Conservation (phyloP, 30 jellyfish, hydroid and myxozoan genomes). For the Turritopsis dohrnii region DNA sequence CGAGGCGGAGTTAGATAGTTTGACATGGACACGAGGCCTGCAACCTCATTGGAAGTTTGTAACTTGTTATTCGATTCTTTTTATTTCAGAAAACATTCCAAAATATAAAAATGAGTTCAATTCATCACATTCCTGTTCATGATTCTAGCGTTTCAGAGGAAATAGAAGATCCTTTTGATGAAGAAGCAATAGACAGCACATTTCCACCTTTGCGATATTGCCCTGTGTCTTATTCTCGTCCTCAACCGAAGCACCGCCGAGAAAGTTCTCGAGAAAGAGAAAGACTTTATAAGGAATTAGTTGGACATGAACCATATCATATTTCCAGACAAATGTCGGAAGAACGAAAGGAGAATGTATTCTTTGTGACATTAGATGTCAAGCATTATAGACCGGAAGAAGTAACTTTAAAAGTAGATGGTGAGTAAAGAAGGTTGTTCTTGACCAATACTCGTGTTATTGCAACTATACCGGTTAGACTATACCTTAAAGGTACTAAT, state of each 20-base stretch:
- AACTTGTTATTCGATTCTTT: too few relatives aligned
- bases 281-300: constrained; percentile 28
- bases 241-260: constrained; percentile 9
- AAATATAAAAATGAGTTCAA: constrained; percentile 10
- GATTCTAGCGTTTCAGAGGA: constrained; percentile 11
- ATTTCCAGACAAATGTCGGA: background rate
- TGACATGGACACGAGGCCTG: too few relatives aligned
- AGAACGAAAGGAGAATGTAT: background rate
- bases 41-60: background rate
- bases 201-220: constrained; percentile 47
- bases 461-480: background rate
- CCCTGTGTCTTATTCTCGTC: constrained; percentile 23
- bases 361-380: constrained; percentile 37
- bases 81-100: background rate
- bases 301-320: constrained; percentile 40
- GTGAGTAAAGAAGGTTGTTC: constrained; percentile 25
- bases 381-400: constrained; percentile 53
- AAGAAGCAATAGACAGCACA: constrained; percentile 32
- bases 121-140: constrained; percentile 21
- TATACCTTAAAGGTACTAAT: background rate
- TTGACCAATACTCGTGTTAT: background rate
- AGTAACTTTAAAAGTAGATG: constrained; percentile 47
- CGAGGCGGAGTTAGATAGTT: too few relatives aligned
- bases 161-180: constrained; percentile 32
- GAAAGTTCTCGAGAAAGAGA: constrained; percentile 38